These are phyloP conservation scores for Andrena flavipes DNA, from an alignment of 2,888 invertebrate genomes.

Conservation along the genomic window DNA sequence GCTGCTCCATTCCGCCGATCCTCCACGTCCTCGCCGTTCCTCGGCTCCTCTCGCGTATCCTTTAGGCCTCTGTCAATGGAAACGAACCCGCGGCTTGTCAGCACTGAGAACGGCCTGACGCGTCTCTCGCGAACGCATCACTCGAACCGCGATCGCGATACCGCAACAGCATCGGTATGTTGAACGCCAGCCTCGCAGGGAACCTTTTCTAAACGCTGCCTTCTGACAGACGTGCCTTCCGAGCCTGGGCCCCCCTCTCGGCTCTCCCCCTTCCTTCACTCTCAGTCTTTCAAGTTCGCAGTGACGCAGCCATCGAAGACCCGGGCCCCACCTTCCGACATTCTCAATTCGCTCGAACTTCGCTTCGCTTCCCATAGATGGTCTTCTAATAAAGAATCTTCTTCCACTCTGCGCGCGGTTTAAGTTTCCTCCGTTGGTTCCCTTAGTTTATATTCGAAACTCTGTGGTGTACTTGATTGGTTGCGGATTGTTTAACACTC, in stretches of 20 bases:
- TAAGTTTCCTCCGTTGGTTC: too few species aligned
- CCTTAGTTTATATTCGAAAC: not conserved
- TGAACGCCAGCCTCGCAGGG: constrained; percentile 51
- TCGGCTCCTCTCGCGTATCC: not conserved
- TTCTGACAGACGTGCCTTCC: constrained; percentile 65
- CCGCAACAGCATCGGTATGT: constrained; percentile 64
- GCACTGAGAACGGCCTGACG: constrained; percentile 37
- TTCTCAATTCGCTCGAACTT: not conserved
- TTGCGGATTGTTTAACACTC: not conserved
- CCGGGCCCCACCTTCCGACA: not conserved
- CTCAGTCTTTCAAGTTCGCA: constrained; percentile 58
- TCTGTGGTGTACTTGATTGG: not conserved
- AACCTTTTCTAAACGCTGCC: constrained; percentile 66
- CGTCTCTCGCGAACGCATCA: constrained; percentile 37
- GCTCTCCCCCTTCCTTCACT: constrained; percentile 33
- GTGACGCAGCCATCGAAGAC: not conserved
- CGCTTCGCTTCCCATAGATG: not conserved
- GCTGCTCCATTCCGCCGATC: constrained; percentile 60
- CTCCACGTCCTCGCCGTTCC: constrained; percentile 3
- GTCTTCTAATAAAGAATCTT: not conserved
- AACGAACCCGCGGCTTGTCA: constrained; percentile 14
- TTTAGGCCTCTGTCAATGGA: not conserved
- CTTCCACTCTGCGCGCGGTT: too few species aligned
- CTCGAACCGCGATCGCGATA: constrained; percentile 59
- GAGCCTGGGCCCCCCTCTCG: constrained; percentile 47